Evolutionary conservation across 2,797 vertebrate species (phyloP).

Genomic region (Coracias cyanogaster): DNA sequence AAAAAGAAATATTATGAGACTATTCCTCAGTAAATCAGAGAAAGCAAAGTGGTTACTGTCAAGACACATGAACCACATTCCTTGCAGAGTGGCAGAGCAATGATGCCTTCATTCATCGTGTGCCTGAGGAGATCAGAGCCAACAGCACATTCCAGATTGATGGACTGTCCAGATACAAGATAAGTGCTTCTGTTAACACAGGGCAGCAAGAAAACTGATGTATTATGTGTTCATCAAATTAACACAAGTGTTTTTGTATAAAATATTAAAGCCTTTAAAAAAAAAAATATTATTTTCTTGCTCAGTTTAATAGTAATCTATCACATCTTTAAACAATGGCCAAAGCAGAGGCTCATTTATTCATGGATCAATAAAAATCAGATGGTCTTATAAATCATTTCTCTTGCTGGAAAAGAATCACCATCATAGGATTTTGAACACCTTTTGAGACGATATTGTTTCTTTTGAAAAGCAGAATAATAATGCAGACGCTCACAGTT

Average conservation of each 20-base stretch:
- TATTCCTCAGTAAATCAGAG: not conserved
- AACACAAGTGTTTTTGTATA: rapidly evolving
- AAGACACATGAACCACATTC: not conserved
- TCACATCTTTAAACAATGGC: not conserved
- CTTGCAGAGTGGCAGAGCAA: not conserved
- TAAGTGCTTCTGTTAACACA: not conserved
- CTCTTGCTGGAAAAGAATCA: not conserved
- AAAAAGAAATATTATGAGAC: not conserved
- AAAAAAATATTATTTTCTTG: not conserved
- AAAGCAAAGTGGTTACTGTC: not conserved
- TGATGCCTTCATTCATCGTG: not conserved
- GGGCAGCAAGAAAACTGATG: not conserved
- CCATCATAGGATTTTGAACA: not conserved
- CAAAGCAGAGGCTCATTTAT: not conserved
- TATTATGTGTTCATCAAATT: not conserved
- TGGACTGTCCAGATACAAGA: not conserved
- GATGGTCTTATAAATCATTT: not conserved
- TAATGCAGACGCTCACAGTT: not conserved
- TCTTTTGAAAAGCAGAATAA: not conserved
- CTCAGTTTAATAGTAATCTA: not conserved
- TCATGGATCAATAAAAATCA: not conserved
- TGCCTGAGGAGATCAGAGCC: not conserved
- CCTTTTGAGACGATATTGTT: not conserved
- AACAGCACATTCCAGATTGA: not conserved
- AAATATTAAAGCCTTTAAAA: not conserved